These are phyloP conservation scores for Tricholaema leucomelas DNA, from an alignment of 2,113 vertebrate species.

Conservation along the genomic window DNA sequence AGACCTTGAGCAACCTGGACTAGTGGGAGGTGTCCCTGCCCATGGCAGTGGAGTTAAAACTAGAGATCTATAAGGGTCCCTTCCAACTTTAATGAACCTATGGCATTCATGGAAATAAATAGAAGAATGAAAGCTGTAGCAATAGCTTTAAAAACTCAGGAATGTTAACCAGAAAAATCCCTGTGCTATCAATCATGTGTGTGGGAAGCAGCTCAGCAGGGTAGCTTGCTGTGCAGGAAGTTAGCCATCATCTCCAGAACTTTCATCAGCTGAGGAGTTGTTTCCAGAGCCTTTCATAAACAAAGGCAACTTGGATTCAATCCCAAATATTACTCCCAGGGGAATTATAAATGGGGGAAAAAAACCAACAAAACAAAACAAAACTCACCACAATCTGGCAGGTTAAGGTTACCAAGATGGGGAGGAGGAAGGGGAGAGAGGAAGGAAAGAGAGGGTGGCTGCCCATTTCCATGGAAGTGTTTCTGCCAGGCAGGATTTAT, in stretches of 20 bases:
- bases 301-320: slow-evolving; percentile 11
- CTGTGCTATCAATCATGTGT: background rate
- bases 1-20: too few relatives aligned
- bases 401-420: background rate
- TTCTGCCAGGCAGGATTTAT: background rate
- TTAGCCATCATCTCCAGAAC: background rate
- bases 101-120: background rate
- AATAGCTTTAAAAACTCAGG: background rate
- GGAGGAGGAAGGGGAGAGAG: background rate
- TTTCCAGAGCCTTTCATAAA: slow-evolving; percentile 3
- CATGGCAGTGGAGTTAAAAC: too few relatives aligned
- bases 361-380: too few relatives aligned
- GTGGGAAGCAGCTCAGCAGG: background rate
- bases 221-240: background rate
- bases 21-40: too few relatives aligned
- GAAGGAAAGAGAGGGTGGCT: background rate
- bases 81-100: too few relatives aligned
- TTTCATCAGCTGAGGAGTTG: background rate
- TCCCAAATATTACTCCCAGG: background rate
- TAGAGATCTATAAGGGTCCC: too few relatives aligned
- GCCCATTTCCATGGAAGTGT: background rate
- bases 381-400: background rate
- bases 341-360: background rate
- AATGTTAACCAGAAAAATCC: background rate
- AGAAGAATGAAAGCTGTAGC: background rate